phyloP scores from a whole-genome alignment of 2,888 invertebrate genomes.

The Urechis unicinctus region DNA sequence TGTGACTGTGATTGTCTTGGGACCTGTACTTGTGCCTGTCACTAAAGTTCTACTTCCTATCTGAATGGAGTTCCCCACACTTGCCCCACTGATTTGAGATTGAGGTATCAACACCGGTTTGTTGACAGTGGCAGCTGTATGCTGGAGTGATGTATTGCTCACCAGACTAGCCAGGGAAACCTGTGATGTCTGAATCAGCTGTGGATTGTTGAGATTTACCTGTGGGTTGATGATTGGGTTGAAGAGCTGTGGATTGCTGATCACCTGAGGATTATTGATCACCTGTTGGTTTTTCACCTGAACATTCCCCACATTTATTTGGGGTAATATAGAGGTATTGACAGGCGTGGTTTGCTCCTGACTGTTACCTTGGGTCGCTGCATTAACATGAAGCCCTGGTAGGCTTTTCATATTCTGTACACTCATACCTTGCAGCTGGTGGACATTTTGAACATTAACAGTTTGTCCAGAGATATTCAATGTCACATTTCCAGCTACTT shows the following conservation, averaged over 20 bases:
- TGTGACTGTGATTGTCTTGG: no score
- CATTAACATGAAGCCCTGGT: neutral
- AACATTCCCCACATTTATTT: neutral
- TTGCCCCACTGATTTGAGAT: no score
- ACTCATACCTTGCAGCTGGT: neutral
- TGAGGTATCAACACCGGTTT: no score
- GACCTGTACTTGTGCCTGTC: no score
- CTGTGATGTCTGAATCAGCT: no score
- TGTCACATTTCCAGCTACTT: neutral
- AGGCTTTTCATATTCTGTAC: neutral
- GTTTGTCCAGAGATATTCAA: neutral
- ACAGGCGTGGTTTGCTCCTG: neutral
- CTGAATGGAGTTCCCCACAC: no score
- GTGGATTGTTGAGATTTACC: neutral
- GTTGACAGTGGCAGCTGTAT: no score
- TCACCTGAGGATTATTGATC: neutral
- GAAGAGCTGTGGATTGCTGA: neutral
- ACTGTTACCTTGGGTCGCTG: neutral
- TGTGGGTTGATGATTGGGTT: neutral
- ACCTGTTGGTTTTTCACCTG: neutral
- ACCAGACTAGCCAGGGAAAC: no score
- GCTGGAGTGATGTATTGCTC: no score
- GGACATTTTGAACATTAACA: neutral
- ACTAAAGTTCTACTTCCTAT: no score
- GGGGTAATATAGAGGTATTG: neutral